Evolutionary conservation across 1,140 invertebrate genomes (phyloP), one percentile per base, ranked within the genome.

Genomic region (Oreohelix idahoensis): DNA sequence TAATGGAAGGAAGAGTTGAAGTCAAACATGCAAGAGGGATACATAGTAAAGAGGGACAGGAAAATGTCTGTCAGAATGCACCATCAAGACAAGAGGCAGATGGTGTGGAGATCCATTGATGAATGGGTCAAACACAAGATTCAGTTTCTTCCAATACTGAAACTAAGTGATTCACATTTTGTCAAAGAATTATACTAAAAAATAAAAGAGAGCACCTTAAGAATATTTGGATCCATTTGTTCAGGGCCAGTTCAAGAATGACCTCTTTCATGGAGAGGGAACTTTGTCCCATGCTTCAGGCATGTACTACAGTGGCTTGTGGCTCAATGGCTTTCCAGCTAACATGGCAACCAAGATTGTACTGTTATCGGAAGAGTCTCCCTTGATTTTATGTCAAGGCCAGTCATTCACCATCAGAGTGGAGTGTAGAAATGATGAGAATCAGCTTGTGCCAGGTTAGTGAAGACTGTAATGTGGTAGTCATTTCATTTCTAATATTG

Each of bases 211-310:
- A 10, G 8, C 8, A 49, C 51, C 23, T 23, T 5, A 26, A 58
- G 51, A 58, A 58, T 58, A 4, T 58, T 10, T 26, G 26, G 20
- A 58, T 58, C 26, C 32, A 32, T 66, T 23, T 15, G 82, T 81
- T 17, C 82, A 92, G 91, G 92, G 92, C 38, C 88, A 92, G 76
- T 93, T 91, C 87, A 81, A 78, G 29, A 84, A 89, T 84, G 91
- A 92, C 74, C 45, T 86, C 53, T 91, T 89, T 76, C 86, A 90
- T 88, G 92, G 92, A 26, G 83, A 89, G 38, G 92, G 92, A 0
- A 74, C 78, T 0, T 89, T 91, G 82, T 71, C 83, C 32, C 92
- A 92, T 84, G 85, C 85, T 23, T 92, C 92, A 13, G 92, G 92
- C 35, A 85, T 90, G 36, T 79, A 88, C 20, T 92, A 92, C 49